Percentiles rank a stretch among this genome's conserved stretches.
Conservation (phyloP, 2,797 vertebrate genomes). For the Chlorospingus flavigularis region DNA sequence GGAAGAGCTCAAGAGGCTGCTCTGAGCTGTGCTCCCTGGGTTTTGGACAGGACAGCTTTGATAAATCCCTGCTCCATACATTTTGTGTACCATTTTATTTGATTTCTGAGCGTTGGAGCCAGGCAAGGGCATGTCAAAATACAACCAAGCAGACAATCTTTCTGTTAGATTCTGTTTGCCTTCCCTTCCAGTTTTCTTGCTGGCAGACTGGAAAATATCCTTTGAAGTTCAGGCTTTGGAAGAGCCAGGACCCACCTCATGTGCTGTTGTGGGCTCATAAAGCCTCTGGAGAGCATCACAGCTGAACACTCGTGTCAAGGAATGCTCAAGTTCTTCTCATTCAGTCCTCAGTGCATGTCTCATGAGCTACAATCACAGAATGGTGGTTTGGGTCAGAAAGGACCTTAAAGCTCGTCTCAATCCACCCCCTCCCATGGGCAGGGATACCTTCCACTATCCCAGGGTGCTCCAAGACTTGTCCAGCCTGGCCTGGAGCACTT, state of each 20-base stretch:
- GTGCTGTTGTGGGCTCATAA: not conserved
- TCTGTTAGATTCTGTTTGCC: not conserved
- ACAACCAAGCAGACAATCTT: not conserved
- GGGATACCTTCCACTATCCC: rapidly evolving
- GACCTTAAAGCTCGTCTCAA: not conserved
- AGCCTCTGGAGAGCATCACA: not conserved
- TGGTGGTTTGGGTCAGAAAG: not conserved
- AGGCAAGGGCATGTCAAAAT: not conserved
- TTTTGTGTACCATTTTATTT: not conserved
- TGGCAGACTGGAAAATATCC: not conserved
- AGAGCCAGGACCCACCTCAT: not conserved
- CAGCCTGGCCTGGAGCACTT: not conserved
- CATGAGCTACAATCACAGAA: not conserved
- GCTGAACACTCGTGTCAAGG: not conserved
- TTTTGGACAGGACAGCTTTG: not conserved
- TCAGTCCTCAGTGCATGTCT: not conserved
- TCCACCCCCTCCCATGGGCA: not conserved
- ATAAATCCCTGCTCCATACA: not conserved
- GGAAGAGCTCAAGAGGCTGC: not conserved
- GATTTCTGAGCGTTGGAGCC: rapidly evolving
- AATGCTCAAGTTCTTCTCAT: not conserved
- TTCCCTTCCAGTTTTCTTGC: not conserved
- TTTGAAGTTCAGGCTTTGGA: not conserved
- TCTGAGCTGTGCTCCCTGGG: not conserved
- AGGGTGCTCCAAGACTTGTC: not conserved